A percentile compares a stretch with the other conserved stretches of the same genome.
Evolutionary conservation across 2,888 invertebrate genomes (phyloP).

Genomic region (Salticus scenicus): DNA sequence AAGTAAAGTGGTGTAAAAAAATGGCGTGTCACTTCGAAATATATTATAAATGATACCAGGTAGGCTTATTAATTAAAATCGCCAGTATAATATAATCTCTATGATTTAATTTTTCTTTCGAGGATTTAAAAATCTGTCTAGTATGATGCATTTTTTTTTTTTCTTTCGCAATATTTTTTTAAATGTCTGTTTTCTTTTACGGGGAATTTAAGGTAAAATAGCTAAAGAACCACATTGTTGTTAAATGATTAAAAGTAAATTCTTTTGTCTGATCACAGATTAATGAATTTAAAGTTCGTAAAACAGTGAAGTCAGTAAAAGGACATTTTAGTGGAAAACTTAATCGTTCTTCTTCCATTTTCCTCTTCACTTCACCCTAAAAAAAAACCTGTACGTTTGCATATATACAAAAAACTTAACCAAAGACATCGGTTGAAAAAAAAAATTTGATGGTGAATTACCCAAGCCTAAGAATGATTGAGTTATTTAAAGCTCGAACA

Average conservation of each 20-base stretch:
- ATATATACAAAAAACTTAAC: neutral
- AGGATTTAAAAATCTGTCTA: no score
- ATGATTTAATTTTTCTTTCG: no score
- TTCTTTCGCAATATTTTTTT: neutral
- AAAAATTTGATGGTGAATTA: conserved; percentile 2
- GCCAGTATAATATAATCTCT: no score
- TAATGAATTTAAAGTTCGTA: neutral
- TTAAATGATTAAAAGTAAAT: neutral
- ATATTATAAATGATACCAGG: no score
- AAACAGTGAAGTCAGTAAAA: neutral
- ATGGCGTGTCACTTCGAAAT: no score
- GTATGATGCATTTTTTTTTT: no score
- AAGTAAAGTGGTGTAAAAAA: no score
- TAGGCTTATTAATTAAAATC: no score
- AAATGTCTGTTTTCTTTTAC: neutral
- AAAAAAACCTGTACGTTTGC: neutral
- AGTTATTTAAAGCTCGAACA: conserved; percentile 6
- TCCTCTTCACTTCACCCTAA: neutral
- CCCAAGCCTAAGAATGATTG: conserved; percentile 1
- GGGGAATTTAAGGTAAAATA: neutral
- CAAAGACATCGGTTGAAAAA: neutral
- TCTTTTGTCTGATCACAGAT: neutral
- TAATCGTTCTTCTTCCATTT: neutral
- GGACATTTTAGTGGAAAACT: neutral
- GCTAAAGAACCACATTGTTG: neutral